These are phyloP conservation scores for Allophyes oxyacanthae DNA, from an alignment of 2,888 invertebrate genomes.

Conservation along the genomic window DNA sequence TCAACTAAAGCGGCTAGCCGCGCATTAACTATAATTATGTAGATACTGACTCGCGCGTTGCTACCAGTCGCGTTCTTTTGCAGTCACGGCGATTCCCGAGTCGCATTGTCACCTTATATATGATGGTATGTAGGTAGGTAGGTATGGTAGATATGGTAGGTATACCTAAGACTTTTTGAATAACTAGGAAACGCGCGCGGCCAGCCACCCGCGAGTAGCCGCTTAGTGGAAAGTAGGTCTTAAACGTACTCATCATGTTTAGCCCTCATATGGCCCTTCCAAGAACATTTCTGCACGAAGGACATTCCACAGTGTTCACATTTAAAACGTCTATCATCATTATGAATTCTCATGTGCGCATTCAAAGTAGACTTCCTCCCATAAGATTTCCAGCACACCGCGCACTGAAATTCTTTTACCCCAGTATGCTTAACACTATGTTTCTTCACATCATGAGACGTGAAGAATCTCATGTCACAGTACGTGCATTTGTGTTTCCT, in stretches of 20 bases:
- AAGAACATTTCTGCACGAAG: conserved; percentile 63
- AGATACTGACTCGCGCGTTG: too few relatives aligned
- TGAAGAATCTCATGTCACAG: conserved; percentile 56
- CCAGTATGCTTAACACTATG: conserved; percentile 80
- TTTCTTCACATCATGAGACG: conserved; percentile 64
- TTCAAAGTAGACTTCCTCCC: conserved; percentile 67
- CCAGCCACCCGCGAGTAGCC: too few relatives aligned
- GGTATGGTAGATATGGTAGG: too few relatives aligned
- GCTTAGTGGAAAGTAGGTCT: not conserved
- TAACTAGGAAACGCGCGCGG: too few relatives aligned
- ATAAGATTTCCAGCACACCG: conserved; percentile 70
- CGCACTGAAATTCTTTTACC: conserved; percentile 74
- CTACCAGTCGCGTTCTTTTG: too few relatives aligned
- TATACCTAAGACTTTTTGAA: too few relatives aligned
- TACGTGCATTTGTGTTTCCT: conserved; percentile 59
- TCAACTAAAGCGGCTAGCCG: too few relatives aligned
- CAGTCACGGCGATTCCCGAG: too few relatives aligned
- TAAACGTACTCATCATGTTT: conserved; percentile 55
- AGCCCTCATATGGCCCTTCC: conserved; percentile 61
- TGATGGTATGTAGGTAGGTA: too few relatives aligned
- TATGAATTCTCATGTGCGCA: conserved; percentile 71
- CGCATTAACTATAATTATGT: too few relatives aligned
- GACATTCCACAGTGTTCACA: conserved; percentile 57
- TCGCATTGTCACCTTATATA: too few relatives aligned
- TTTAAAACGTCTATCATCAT: conserved; percentile 57